phyloP scores from a whole-genome alignment of 2,113 vertebrate genomes.

The Chloropsis cyanopogon region DNA sequence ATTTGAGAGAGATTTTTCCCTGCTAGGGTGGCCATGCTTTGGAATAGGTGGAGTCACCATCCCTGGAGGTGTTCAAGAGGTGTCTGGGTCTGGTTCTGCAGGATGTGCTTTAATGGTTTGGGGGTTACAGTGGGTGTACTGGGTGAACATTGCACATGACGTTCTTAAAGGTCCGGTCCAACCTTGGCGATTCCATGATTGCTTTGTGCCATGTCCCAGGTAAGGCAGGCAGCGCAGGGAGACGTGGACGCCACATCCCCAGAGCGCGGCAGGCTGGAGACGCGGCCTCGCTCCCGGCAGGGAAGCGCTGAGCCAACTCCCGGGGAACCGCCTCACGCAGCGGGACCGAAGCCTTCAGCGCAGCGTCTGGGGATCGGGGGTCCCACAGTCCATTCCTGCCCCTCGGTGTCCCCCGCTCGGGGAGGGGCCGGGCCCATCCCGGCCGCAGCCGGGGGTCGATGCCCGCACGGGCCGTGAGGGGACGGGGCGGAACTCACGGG shows the following conservation, averaged over 20 bases:
- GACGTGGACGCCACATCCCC: fast-evolving
- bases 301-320: no score
- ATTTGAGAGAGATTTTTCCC: not conserved
- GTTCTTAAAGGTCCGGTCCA: not conserved
- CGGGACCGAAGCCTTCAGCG: fast-evolving
- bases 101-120: not conserved
- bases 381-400: not conserved
- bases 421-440: no score
- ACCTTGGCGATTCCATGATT: not conserved
- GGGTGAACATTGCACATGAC: not conserved
- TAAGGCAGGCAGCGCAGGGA: fast-evolving
- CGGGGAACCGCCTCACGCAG: not conserved
- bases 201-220: not conserved
- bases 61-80: not conserved
- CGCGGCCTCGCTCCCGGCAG: fast-evolving
- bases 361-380: fast-evolving
- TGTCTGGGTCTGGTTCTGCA: not conserved
- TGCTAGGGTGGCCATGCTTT: not conserved
- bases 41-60: not conserved
- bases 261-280: not conserved
- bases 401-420: no score
- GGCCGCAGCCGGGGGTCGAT: not conserved
- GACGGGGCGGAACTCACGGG: no score
- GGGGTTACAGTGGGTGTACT: not conserved
- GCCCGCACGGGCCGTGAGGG: not conserved